phyloP scores from a whole-genome alignment of 2,113 vertebrate species.

The Cephalopholis sonnerati region DNA sequence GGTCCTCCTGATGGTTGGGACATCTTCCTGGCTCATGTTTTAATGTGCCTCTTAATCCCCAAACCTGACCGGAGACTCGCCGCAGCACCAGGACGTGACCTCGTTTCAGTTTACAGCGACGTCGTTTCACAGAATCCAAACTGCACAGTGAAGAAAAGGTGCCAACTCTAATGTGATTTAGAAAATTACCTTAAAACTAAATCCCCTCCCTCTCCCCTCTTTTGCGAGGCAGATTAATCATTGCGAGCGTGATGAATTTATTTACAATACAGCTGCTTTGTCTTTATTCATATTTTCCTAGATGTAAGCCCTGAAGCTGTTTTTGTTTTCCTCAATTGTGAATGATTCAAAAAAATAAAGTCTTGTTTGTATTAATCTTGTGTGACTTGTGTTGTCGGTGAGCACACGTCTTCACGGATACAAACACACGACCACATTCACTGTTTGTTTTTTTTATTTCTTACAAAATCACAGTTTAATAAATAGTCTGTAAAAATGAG shows the following conservation, averaged over 20 bases:
- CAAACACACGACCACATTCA: conserved; percentile 23
- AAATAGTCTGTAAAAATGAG: conserved; percentile 90
- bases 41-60: conserved; percentile 76
- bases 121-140: conserved; percentile 46
- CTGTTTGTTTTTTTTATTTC: conserved; percentile 78
- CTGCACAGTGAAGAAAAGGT: conserved; percentile 17
- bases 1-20: conserved; percentile 35
- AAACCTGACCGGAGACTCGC: conserved; percentile 29
- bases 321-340: conserved; percentile 74
- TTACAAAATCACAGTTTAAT: conserved; percentile 90
- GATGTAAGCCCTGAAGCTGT: conserved; percentile 70
- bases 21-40: conserved; percentile 67
- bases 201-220: neutral
- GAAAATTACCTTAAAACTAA: neutral
- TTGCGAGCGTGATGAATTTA: conserved; percentile 29
- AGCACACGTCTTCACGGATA: neutral
- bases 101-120: conserved; percentile 34
- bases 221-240: conserved; percentile 46
- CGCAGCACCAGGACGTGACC: neutral
- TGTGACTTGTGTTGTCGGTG: neutral
- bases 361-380: conserved; percentile 70
- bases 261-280: conserved; percentile 54
- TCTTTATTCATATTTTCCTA: conserved; percentile 71
- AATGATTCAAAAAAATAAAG: conserved; percentile 74
- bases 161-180: conserved; percentile 42